These are phyloP conservation scores for Melipona beecheii DNA, from an alignment of 2,888 invertebrate species.

Conservation along the genomic window DNA sequence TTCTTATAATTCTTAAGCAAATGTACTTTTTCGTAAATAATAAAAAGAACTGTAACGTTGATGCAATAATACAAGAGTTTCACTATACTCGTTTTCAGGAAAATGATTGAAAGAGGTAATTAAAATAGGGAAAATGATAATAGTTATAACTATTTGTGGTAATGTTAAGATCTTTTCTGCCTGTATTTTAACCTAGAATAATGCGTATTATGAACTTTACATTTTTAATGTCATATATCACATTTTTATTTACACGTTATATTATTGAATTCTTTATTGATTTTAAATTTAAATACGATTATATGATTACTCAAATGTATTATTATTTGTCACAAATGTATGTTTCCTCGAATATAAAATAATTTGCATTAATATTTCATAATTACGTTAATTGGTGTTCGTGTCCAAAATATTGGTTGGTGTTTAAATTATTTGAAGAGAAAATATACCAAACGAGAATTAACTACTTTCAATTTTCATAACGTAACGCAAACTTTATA, in stretches of 20 bases:
- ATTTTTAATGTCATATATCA: neutral
- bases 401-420: neutral
- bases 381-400: constrained; percentile 6
- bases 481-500: constrained; percentile 16
- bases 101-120: constrained; percentile 25
- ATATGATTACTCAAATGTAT: neutral
- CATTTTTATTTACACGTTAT: too few species aligned
- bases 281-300: neutral
- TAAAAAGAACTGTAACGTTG: constrained; percentile 9
- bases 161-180: constrained; percentile 23
- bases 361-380: neutral
- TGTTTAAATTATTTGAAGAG: constrained; percentile 35
- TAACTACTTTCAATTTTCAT: constrained; percentile 29
- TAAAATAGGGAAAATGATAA: neutral
- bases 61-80: neutral
- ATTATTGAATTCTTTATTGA: neutral
- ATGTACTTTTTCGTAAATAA: constrained; percentile 9
- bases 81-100: neutral
- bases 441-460: constrained; percentile 28
- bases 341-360: neutral
- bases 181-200: neutral
- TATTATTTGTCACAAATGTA: neutral
- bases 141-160: neutral
- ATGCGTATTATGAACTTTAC: neutral
- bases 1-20: neutral